These are phyloP conservation scores for Sparus aurata DNA, from an alignment of 2,797 vertebrate genomes.

Conservation along the genomic window DNA sequence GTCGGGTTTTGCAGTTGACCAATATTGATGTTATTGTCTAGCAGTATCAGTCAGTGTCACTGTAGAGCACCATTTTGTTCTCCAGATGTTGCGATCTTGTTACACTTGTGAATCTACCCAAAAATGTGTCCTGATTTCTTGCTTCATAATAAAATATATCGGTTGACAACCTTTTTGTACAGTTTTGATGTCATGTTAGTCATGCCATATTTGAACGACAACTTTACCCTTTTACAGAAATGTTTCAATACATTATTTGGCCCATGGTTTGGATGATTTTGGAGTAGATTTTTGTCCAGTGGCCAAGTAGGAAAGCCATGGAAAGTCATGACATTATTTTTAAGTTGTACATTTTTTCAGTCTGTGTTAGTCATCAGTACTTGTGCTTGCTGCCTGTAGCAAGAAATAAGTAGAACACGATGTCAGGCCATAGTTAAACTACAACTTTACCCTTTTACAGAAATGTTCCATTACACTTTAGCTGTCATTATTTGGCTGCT, in stretches of 20 bases:
- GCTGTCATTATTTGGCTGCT: slow-evolving; percentile 6
- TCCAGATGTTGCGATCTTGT: neutral
- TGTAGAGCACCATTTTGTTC: neutral
- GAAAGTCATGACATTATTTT: slow-evolving; percentile 12
- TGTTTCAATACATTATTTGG: slow-evolving; percentile 2
- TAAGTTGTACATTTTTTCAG: slow-evolving; percentile 23
- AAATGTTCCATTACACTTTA: neutral
- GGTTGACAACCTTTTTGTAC: neutral
- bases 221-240: slow-evolving; percentile 19
- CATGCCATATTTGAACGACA: neutral
- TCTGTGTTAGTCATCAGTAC: neutral
- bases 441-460: slow-evolving; percentile 14
- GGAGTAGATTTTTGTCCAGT: slow-evolving; percentile 16
- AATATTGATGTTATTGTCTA: neutral
- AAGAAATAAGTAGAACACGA: slow-evolving; percentile 6
- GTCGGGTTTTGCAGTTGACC: neutral
- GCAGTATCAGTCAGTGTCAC: neutral
- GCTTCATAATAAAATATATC: neutral
- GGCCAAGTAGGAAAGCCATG: neutral
- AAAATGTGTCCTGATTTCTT: neutral
- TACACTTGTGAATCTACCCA: neutral
- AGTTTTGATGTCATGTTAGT: neutral
- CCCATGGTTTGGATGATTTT: slow-evolving; percentile 4
- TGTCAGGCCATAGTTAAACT: neutral
- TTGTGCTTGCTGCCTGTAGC: neutral